Evolutionary conservation across 2,113 vertebrate species (phyloP), one percentile per base, ranked within the genome.

Genomic region (Brachypodius melanocephalos): DNA sequence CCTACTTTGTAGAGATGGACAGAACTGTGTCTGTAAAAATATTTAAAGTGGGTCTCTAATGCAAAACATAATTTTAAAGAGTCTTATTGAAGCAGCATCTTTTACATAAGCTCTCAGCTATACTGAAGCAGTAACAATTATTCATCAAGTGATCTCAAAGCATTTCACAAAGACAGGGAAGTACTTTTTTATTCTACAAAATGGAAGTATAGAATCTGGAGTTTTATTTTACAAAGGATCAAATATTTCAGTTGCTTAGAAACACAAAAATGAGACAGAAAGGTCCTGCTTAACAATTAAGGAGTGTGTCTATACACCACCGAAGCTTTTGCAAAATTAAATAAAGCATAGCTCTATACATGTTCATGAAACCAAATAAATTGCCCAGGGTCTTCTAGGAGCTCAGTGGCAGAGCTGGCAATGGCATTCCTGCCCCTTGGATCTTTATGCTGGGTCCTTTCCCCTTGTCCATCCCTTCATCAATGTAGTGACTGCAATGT

Each of bases 21-120:
- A 81, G 59, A 89, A 92, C 32, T 89, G 52, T 86, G 43, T 73
- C 75, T 90, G 55, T 75, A 55, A 82, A 93, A 79, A 63, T 55
- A 54, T 40, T 49, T 71, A 19, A 91, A 78, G 43, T 71, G 34
- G 20, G 34, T 75, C 69, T 87, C 26, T 77, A 69, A 90, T 71
- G 52, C 36, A 52, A 88, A 88, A 71, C 32, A 10, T 51, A 49
- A 51, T 71, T 83, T 77, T 31, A 62, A 82, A 79, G 36, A 65
- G 28, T 61, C n/a, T 88, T 85, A 76, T 12, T 90, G 68, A 90
- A 89, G 63, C 65, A 80, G 32, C 28, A 14, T 71, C 55, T 93
- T 85, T 76, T 79, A 52, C 43, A n/a, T 87, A 74, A 91, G 54
- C 42, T 85, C 31, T 75, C 67, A 82, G 34, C 42, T 61, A 76